A percentile compares a stretch with the other conserved stretches of the same genome.
Conservation (phyloP, 2,888 invertebrate species). For the Stegana nigrithorax region DNA sequence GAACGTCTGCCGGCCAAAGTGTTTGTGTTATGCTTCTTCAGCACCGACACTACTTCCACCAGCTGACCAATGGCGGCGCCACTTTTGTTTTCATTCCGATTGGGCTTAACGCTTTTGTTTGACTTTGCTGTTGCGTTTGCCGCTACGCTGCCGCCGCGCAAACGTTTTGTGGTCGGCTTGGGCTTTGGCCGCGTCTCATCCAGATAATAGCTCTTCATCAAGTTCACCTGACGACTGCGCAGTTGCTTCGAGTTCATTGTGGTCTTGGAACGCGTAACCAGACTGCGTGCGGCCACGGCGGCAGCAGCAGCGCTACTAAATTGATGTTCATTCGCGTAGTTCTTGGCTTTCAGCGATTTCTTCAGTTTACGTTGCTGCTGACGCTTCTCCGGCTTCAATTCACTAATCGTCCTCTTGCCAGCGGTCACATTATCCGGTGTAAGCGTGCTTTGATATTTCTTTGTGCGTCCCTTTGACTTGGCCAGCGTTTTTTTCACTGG, state of each 20-base stretch:
- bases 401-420: no score
- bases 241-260: slow-evolving; percentile 53
- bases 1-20: background rate
- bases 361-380: background rate
- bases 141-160: slow-evolving; percentile 34
- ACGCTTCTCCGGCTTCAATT: no score
- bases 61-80: background rate
- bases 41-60: background rate
- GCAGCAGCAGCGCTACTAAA: no score
- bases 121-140: slow-evolving; percentile 16
- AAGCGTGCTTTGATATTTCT: no score
- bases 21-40: background rate
- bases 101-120: slow-evolving; percentile 24
- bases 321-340: background rate
- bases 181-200: slow-evolving; percentile 31
- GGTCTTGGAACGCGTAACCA: slow-evolving; percentile 49
- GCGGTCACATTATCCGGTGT: no score
- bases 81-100: background rate
- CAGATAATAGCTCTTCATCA: slow-evolving; percentile 46
- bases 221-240: slow-evolving; percentile 54
- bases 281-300: slow-evolving; percentile 35
- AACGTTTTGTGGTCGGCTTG: no score
- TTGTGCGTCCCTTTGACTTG: no score
- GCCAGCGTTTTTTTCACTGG: no score
- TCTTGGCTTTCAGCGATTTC: background rate